phyloP scores from a whole-genome alignment of 2,888 invertebrate genomes.

The Hartigia nigra region DNA sequence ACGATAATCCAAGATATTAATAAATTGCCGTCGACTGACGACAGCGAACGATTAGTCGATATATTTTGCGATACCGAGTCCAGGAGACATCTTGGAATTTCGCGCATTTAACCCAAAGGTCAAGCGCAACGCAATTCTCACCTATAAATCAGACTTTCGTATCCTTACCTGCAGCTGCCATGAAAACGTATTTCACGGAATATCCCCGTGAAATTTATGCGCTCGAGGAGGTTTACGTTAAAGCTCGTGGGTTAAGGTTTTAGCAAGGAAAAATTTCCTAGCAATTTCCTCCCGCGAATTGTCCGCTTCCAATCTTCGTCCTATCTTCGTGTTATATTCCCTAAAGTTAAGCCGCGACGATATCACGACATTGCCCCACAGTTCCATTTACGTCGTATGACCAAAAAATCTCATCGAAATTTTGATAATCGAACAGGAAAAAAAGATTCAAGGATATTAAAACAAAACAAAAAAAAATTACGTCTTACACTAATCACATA shows the following conservation, averaged over 20 bases:
- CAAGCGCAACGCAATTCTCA: constrained; percentile 7
- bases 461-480: no score
- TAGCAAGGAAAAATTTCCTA: not conserved
- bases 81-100: constrained; percentile 16
- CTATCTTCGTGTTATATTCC: not conserved
- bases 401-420: no score
- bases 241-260: not conserved
- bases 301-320: not conserved
- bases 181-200: constrained; percentile 6
- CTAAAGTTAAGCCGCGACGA: no score
- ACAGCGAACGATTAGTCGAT: not conserved
- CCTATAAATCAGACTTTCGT: constrained; percentile 26
- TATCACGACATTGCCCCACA: no score
- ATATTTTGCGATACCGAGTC: not conserved
- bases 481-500: no score
- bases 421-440: no score
- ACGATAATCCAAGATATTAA: no score
- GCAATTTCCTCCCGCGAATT: not conserved
- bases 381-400: no score
- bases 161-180: constrained; percentile 10
- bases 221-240: not conserved
- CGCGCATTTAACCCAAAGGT: constrained; percentile 15
- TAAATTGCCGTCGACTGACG: no score
- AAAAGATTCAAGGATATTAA: no score
- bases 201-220: not conserved